Evolutionary conservation across 2,888 invertebrate genomes (phyloP), one percentile per base, ranked within the genome.

Genomic region (Ophonus ardosiacus): DNA sequence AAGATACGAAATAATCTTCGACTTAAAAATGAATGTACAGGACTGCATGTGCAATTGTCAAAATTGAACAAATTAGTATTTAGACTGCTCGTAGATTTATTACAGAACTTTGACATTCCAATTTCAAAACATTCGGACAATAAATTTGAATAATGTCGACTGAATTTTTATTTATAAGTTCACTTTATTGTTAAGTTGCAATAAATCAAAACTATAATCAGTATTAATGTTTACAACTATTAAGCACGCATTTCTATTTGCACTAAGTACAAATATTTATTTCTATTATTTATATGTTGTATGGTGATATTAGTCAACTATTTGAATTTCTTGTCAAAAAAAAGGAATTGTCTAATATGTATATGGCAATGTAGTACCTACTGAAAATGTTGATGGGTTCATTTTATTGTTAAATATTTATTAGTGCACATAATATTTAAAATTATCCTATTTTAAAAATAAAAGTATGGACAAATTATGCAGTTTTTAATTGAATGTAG

Each of bases 141-240:
- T 78, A 78, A 78, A 78, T 78, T 78, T 78, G 78, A 78, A 78
- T 78, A 78, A 74, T 31, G 78, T 57, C 78, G 78, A 78, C 78
- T 78, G 78, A 78, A 57, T 6, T 43, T 74, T 74, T 74, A 74
- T 74, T 31, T 15, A 40, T 63, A 61, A 18, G 21, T 18, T 65
- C 24, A 31, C 24, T 65, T 65, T 65, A 21, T 65, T 17, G 40
- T 71, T 71, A 43, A 40, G 43, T 74, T 74, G 71, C 71, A 74
- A 74, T 74, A 43, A 68, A 68, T 68, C 18, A 68, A 68, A 68
- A 43, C 18, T 43, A 21, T 43, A 74, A 40, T 74, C 71, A 74
- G 71, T 74, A 74, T 74, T 74, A 68, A 63, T 63, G 24, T 63
- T 63, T 21, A 21, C 13, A 63, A 63, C 18, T 38, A 74, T 74